Conservation (phyloP, 2,888 invertebrate genomes). For the Spisula subtruncata region DNA sequence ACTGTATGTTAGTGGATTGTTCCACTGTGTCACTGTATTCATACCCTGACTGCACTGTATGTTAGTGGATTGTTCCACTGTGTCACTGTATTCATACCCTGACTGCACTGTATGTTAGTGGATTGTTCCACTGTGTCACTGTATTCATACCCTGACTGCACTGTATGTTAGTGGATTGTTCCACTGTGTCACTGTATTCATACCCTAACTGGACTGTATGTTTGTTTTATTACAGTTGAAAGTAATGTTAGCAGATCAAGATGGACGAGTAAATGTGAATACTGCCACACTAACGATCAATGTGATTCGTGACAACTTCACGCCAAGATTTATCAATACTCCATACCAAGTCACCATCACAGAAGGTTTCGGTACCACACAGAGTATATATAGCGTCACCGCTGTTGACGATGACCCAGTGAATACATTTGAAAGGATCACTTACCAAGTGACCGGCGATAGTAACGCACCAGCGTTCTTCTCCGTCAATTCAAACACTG, state of each 20-base stretch:
- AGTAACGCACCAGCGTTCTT: constrained; percentile 83
- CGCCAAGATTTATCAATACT: constrained; percentile 75
- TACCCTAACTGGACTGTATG: background rate
- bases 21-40: too few relatives aligned
- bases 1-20: too few relatives aligned
- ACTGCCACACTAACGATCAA: constrained; percentile 76
- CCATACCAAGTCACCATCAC: constrained; percentile 60
- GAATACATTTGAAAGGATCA: constrained; percentile 76
- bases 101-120: too few relatives aligned
- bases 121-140: too few relatives aligned
- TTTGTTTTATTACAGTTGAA: constrained; percentile 65
- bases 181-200: too few relatives aligned
- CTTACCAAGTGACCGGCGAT: constrained; percentile 82
- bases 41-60: too few relatives aligned
- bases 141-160: too few relatives aligned
- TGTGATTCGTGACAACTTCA: constrained; percentile 75
- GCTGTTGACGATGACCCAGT: constrained; percentile 69
- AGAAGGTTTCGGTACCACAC: constrained; percentile 56
- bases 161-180: background rate
- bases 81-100: too few relatives aligned
- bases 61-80: too few relatives aligned
- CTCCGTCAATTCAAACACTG: constrained; percentile 74
- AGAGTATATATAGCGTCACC: constrained; percentile 67
- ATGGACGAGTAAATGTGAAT: constrained; percentile 72
- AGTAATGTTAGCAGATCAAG: constrained; percentile 70